A percentile compares a stretch with the other conserved stretches of the same genome.
These are phyloP conservation scores for Sarcophaga subvicina DNA, from an alignment of 2,888 invertebrate genomes.

Conservation along the genomic window DNA sequence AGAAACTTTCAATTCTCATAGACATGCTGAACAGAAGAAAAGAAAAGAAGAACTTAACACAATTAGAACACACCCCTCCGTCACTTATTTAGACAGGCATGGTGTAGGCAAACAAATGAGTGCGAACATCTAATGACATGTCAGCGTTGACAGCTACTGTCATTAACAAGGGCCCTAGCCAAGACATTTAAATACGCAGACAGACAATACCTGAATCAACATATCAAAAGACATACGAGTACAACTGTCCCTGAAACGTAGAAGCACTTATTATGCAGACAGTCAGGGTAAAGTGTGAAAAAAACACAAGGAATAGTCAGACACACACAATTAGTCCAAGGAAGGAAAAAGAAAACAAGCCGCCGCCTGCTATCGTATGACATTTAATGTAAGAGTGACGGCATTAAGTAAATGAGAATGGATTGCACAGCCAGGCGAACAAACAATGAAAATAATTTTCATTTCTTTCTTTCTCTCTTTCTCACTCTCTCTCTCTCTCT, in stretches of 20 bases:
- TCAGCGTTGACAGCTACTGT: slow-evolving; percentile 47
- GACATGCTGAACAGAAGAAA: not conserved
- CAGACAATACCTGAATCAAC: slow-evolving; percentile 1
- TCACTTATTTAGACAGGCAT: not conserved
- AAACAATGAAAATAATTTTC: not conserved
- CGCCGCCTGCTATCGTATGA: not conserved
- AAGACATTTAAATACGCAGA: not conserved
- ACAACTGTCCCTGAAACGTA: not conserved
- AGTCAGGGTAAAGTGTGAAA: not conserved
- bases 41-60: not conserved
- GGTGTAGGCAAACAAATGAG: not conserved
- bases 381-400: slow-evolving; percentile 37
- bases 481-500: no score
- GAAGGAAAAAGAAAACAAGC: no score
- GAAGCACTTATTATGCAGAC: not conserved
- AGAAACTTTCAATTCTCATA: not conserved
- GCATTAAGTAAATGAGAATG: slow-evolving; percentile 7
- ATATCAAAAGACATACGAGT: not conserved
- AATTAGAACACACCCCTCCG: slow-evolving; percentile 35
- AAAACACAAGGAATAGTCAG: not conserved
- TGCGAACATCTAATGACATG: slow-evolving; percentile 35
- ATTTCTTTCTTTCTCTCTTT: no score
- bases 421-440: not conserved
- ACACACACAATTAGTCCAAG: not conserved
- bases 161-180: slow-evolving; percentile 31